phyloP scores from a whole-genome alignment of 2,797 vertebrate species.

The Schizothorax lantsangensis region DNA sequence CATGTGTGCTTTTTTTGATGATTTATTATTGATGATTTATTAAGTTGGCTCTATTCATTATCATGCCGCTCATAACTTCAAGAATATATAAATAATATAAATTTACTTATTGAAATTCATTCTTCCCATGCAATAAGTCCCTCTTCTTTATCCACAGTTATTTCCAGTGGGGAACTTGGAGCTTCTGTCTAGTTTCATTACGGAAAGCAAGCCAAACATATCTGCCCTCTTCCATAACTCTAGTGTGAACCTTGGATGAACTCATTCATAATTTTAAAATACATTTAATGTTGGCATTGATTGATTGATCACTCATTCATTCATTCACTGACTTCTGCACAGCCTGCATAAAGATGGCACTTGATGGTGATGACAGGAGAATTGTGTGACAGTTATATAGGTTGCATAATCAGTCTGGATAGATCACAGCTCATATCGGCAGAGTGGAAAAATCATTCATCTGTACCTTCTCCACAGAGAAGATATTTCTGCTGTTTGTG shows the following conservation, averaged over 20 bases:
- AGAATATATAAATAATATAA: too few relatives aligned
- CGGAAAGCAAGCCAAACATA: neutral
- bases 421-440: constrained; percentile 6
- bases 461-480: constrained; percentile 1
- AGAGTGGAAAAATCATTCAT: constrained; percentile 16
- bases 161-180: neutral
- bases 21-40: neutral
- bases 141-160: neutral
- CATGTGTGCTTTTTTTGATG: neutral
- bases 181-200: neutral
- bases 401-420: constrained; percentile 7
- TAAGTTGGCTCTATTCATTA: neutral
- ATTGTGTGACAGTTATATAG: constrained; percentile 4
- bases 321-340: neutral
- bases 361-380: constrained; percentile 5
- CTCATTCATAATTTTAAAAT: neutral
- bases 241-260: neutral
- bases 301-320: neutral
- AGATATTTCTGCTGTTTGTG: neutral
- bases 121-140: neutral
- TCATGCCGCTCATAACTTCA: neutral
- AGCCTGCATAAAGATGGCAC: neutral
- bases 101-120: constrained; percentile 8
- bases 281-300: constrained; percentile 21
- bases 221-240: neutral